These are phyloP conservation scores for Piaya cayana DNA, from an alignment of 2,113 vertebrate genomes.

Conservation along the genomic window DNA sequence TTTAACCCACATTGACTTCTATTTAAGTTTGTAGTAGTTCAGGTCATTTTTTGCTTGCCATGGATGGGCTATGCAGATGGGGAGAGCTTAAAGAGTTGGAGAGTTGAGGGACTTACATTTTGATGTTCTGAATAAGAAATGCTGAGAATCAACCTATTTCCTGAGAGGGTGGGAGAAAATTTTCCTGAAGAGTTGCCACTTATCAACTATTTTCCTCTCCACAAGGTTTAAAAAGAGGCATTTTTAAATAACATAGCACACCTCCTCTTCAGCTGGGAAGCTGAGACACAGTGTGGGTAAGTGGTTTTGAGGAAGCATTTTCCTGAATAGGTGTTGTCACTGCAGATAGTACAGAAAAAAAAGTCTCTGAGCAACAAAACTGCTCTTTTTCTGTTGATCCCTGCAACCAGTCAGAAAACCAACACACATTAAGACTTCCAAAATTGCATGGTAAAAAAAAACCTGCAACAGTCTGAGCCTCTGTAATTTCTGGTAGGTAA, in stretches of 20 bases:
- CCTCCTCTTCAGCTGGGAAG: conserved; percentile 12
- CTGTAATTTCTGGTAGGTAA: background rate
- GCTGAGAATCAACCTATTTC: background rate
- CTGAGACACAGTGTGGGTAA: background rate
- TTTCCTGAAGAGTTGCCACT: conserved; percentile 11
- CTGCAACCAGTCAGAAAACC: background rate
- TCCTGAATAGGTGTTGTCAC: background rate
- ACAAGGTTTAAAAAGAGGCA: conserved; percentile 13
- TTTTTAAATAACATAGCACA: conserved; percentile 46
- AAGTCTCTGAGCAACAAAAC: background rate
- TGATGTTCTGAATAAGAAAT: background rate
- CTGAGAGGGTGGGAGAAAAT: conserved; percentile 7
- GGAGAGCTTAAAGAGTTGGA: background rate
- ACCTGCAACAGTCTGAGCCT: background rate
- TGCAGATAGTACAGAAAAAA: background rate
- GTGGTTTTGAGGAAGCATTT: conserved; percentile 34
- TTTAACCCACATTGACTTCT: background rate
- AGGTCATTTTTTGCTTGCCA: background rate
- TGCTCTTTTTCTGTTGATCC: background rate
- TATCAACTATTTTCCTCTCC: conserved; percentile 36
- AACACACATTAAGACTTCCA: background rate
- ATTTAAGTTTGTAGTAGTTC: background rate
- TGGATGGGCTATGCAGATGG: background rate
- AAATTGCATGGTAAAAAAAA: background rate
- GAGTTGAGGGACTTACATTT: background rate